Conservation (phyloP, 2,113 vertebrate species). For the Mungos mungo region DNA sequence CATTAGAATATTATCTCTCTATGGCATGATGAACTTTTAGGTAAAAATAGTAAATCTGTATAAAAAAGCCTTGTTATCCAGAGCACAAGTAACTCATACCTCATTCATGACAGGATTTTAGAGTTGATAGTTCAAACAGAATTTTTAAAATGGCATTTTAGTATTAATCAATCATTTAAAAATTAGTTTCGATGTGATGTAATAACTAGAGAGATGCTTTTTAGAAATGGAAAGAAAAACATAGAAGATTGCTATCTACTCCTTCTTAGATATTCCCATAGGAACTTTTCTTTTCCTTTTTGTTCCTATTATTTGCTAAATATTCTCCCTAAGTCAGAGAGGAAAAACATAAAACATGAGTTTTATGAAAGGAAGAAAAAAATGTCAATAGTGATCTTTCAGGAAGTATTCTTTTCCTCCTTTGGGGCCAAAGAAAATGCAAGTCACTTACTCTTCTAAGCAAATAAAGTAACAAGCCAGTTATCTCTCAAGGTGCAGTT, state of each 20-base stretch:
- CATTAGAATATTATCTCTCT: background rate
- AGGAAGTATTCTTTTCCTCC: background rate
- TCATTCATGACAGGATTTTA: slow-evolving; percentile 3
- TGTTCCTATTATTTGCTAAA: background rate
- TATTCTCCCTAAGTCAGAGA: background rate
- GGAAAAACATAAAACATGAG: background rate
- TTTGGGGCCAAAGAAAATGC: background rate
- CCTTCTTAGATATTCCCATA: background rate
- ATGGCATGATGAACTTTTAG: background rate
- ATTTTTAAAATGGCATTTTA: background rate
- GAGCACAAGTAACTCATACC: background rate
- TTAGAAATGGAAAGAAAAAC: background rate
- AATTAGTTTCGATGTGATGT: background rate
- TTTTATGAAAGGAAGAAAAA: background rate
- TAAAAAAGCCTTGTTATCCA: background rate
- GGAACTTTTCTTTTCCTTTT: slow-evolving; percentile 13
- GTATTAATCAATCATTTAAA: background rate
- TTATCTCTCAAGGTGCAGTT: background rate
- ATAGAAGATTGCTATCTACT: background rate
- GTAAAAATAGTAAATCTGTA: background rate
- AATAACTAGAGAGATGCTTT: background rate
- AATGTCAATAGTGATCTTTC: background rate
- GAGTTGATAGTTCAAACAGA: background rate
- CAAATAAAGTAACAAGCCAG: background rate
- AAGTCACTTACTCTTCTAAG: background rate